Evolutionary conservation across 2,113 vertebrate genomes (phyloP).

Genomic region (Cinclus mexicanus): DNA sequence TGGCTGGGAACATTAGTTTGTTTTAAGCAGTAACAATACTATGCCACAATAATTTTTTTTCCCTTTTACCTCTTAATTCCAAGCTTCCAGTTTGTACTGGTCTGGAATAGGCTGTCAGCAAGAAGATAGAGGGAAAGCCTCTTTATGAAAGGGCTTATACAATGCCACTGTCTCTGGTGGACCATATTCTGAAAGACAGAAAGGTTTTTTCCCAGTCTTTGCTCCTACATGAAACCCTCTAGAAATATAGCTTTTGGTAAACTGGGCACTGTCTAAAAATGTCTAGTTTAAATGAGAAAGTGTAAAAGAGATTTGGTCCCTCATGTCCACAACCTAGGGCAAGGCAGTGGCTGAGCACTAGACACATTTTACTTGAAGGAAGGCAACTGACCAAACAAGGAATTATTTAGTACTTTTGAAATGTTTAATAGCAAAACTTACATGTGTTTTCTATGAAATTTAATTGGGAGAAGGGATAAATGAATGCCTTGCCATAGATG

Average conservation of each 20-base stretch:
- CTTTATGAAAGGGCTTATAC: neutral
- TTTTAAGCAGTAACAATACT: neutral
- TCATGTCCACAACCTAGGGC: neutral
- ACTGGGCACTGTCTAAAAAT: neutral
- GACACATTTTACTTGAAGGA: neutral
- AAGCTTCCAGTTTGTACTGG: neutral
- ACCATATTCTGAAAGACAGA: neutral
- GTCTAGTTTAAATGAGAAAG: neutral
- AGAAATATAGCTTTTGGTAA: neutral
- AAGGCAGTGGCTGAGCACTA: neutral
- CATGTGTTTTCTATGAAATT: conserved; percentile 18
- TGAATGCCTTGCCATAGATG: neutral
- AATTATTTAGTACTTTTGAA: conserved; percentile 19
- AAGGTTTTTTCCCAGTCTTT: neutral
- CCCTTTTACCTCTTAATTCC: neutral
- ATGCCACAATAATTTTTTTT: neutral
- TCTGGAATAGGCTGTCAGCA: neutral
- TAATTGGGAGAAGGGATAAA: neutral
- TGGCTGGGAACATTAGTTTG: neutral
- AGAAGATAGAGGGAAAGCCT: neutral
- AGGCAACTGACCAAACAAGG: neutral
- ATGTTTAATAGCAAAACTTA: neutral
- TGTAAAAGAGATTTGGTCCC: neutral
- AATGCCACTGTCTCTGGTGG: neutral
- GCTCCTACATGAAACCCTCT: neutral